Conservation (phyloP, 2,888 invertebrate genomes). For the Luperina nickerlii region DNA sequence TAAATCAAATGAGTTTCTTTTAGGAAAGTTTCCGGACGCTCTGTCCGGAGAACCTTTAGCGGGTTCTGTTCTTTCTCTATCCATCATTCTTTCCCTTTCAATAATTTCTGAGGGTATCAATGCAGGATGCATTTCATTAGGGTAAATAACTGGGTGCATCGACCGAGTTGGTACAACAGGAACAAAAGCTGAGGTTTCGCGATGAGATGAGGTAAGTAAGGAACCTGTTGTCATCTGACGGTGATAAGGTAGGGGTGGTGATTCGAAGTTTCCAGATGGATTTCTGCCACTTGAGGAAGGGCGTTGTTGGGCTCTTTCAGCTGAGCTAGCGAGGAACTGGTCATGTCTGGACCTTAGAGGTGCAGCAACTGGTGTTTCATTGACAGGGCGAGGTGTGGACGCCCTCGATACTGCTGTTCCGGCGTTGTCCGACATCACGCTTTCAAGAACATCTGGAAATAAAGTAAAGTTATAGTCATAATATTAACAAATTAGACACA, state of each 20-base stretch:
- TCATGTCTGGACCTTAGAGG: conserved; percentile 90
- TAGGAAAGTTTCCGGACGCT: conserved; percentile 81
- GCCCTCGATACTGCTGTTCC: conserved; percentile 86
- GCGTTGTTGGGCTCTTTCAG: conserved; percentile 85
- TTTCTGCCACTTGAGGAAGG: conserved; percentile 89
- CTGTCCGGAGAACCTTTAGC: conserved; percentile 89
- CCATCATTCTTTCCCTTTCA: conserved; percentile 89
- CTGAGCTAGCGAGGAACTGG: conserved; percentile 90
- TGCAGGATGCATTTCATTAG: conserved; percentile 93
- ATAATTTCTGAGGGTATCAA: conserved; percentile 91
- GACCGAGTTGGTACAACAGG: conserved; percentile 95
- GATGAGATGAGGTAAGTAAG: conserved; percentile 90
- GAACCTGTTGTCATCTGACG: conserved; percentile 91
- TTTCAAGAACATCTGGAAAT: conserved; percentile 81
- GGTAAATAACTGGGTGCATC: conserved; percentile 93
- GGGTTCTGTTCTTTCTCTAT: conserved; percentile 86
- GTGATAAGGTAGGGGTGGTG: conserved; percentile 92
- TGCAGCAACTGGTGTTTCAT: conserved; percentile 85
- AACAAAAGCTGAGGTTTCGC: conserved; percentile 96
- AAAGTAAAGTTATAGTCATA: conserved; percentile 56
- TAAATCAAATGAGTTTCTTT: conserved; percentile 93
- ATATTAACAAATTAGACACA: not conserved
- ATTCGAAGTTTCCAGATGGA: conserved; percentile 90
- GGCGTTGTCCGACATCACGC: conserved; percentile 88
- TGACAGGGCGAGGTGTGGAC: conserved; percentile 87